These are phyloP conservation scores for Scolopax rusticola DNA, from an alignment of 2,797 vertebrate genomes.

Conservation along the genomic window DNA sequence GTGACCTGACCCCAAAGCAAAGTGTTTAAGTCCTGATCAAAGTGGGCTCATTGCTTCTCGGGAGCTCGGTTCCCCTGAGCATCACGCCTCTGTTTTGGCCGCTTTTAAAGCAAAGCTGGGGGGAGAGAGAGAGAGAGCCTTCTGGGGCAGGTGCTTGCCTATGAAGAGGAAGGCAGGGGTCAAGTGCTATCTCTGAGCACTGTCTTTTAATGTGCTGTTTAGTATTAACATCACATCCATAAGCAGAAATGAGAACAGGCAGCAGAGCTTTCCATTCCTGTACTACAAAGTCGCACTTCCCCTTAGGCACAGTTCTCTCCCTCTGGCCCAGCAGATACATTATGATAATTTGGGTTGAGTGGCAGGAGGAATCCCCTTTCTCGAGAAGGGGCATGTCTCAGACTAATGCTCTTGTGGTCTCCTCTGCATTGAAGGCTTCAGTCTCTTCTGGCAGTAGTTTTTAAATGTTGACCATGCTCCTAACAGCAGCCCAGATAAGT, in stretches of 20 bases:
- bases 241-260: background rate
- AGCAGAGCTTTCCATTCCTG: background rate
- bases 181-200: background rate
- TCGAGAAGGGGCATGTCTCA: accelerated
- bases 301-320: background rate
- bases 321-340: background rate
- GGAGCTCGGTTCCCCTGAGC: too few relatives aligned
- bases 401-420: accelerated
- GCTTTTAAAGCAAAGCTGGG: background rate
- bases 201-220: constrained; percentile 24
- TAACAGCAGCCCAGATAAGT: background rate
- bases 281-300: background rate
- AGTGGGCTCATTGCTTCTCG: background rate
- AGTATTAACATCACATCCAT: background rate
- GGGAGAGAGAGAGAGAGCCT: background rate
- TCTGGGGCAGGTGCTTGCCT: background rate
- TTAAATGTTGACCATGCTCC: background rate
- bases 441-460: background rate
- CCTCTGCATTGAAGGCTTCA: background rate
- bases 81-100: background rate
- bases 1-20: background rate
- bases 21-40: background rate
- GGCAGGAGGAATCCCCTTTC: background rate
- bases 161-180: background rate
- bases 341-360: background rate